These are phyloP conservation scores for Chelon labrosus DNA, from an alignment of 2,797 vertebrate genomes.

Conservation along the genomic window DNA sequence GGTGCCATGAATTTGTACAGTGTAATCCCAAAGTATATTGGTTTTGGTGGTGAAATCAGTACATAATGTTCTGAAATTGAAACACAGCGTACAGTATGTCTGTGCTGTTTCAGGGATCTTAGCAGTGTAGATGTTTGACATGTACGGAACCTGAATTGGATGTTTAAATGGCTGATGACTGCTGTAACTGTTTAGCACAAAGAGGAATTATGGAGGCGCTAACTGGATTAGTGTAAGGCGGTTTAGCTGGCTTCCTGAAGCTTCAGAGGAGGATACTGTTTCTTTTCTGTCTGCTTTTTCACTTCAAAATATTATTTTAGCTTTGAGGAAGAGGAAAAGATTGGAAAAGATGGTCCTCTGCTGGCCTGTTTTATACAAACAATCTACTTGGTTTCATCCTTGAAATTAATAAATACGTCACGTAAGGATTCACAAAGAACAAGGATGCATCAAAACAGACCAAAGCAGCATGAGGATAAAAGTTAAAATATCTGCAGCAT, in stretches of 20 bases:
- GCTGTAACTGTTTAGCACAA: slow-evolving; percentile 65
- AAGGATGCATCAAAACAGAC: slow-evolving; percentile 6
- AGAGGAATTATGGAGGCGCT: slow-evolving; percentile 67
- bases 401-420: slow-evolving; percentile 15
- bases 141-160: slow-evolving; percentile 23
- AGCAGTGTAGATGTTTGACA: slow-evolving; percentile 17
- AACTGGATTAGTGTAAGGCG: slow-evolving; percentile 76
- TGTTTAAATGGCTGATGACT: slow-evolving; percentile 53
- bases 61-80: neutral
- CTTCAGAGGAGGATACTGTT: slow-evolving; percentile 35
- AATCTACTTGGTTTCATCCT: slow-evolving; percentile 16
- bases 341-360: neutral
- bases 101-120: slow-evolving; percentile 14
- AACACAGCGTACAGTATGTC: neutral
- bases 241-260: slow-evolving; percentile 59
- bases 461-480: neutral
- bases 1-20: too few species aligned
- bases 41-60: neutral
- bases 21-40: neutral
- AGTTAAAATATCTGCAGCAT: neutral
- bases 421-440: neutral
- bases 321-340: neutral
- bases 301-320: slow-evolving; percentile 12
- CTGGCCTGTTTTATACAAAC: slow-evolving; percentile 24
- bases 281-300: slow-evolving; percentile 15